Evolutionary conservation across 2,797 vertebrate genomes (phyloP).

Genomic region (Acrossocheilus fasciatus): DNA sequence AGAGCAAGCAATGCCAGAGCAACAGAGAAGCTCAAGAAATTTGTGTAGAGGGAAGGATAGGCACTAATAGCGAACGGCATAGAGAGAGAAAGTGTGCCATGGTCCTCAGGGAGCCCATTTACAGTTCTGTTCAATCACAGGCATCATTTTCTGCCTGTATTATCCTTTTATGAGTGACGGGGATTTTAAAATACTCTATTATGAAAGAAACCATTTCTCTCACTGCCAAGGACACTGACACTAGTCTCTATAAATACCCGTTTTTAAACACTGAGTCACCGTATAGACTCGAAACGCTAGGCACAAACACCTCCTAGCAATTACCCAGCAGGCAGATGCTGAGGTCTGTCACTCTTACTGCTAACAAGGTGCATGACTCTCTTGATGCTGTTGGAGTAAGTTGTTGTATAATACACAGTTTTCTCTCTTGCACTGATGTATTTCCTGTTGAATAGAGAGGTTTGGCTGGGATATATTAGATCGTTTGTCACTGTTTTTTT

Average conservation of each 20-base stretch:
- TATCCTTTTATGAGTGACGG: conserved; percentile 38
- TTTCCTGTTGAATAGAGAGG: background rate
- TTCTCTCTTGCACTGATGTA: background rate
- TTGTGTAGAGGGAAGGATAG: background rate
- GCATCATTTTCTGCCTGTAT: conserved; percentile 22
- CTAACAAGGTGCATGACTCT: conserved; percentile 30
- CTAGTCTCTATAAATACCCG: conserved; percentile 29
- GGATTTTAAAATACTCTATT: conserved; percentile 43
- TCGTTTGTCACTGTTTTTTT: background rate
- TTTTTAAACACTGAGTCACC: conserved; percentile 25
- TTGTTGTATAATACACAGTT: background rate
- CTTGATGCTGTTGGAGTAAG: background rate
- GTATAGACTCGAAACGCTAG: conserved; percentile 1
- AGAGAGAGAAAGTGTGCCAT: background rate
- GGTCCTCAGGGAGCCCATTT: conserved; percentile 15
- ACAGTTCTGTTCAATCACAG: conserved; percentile 34
- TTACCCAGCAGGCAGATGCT: conserved; percentile 24
- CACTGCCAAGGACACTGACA: conserved; percentile 27
- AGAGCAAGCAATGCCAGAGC: conserved; percentile 29
- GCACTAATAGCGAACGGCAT: conserved; percentile 18
- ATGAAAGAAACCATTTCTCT: background rate
- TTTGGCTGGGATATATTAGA: background rate
- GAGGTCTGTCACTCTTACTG: conserved; percentile 8
- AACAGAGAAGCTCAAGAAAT: background rate
- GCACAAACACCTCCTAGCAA: background rate